Evolutionary conservation across 2,888 invertebrate genomes (phyloP), one percentile per base, ranked within the genome.

Genomic region (Epirrhoe alternata): DNA sequence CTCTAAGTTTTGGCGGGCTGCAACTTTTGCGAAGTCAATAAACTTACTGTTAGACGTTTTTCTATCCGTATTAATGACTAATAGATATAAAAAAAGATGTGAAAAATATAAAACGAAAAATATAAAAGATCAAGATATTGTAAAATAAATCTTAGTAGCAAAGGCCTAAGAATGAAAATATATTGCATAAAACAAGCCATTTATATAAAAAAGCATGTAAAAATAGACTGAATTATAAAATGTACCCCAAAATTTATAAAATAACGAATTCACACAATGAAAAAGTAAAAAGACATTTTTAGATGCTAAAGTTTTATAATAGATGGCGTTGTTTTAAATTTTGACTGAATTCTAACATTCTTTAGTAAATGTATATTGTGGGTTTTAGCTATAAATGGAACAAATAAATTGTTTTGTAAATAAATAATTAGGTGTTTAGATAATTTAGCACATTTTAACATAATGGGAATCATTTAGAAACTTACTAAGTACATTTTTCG

Each of bases 141-240:
- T 42, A 42, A 42, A 42, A 42, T 10, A 5, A 10, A 42, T 42
- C 1, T 33, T 12, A 42, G 12, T 10, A 42, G 6, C 42, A 4
- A 42, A 10, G 42, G 42, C 45, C 45, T 45, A 45, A 45, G 45
- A 16, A 12, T 47, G 0, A 12, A 47, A 47, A 47, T 16, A 47
- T 1, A 14, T 1, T 16, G 47, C 24, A 30, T 6, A 3, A 50
- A n/a, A n/a, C n/a, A n/a, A n/a, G n/a, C n/a, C n/a, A n/a, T n/a
- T n/a, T n/a, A 17, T 50, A n/a, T 30, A 30, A 30, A 5, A 51
- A 51, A 31, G 24, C 51, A 12, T 51, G 10, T 30, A 12, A 24
- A 51, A 51, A 51, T 51, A 51, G 51, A 51, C 51, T 51, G 51
- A 51, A 30, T 12, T 50, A 12, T 51, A 12, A 17, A 51, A 10